Evolutionary conservation across 2,797 vertebrate genomes (phyloP).

Genomic region (Mus minutoides): DNA sequence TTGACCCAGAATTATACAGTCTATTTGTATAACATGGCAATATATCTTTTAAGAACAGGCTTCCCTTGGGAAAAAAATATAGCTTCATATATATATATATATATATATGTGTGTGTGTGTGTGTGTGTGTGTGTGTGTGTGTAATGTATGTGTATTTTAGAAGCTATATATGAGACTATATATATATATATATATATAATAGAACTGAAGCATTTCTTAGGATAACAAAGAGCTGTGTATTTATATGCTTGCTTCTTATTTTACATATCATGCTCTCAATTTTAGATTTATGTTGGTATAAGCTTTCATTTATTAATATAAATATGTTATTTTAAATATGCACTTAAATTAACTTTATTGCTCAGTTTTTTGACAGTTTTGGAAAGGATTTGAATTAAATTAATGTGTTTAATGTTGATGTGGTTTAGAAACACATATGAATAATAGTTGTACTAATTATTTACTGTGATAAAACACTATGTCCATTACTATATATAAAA

Average conservation of each 20-base stretch:
- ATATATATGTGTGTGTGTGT: too few relatives aligned
- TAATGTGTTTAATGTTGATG: neutral
- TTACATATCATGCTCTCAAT: neutral
- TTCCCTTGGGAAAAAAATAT: neutral
- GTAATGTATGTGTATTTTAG: too few relatives aligned
- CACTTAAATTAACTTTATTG: neutral
- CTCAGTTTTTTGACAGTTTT: neutral
- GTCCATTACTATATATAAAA: neutral
- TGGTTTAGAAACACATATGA: neutral
- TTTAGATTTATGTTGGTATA: neutral
- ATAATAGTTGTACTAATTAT: neutral
- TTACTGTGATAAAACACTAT: neutral
- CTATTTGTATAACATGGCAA: neutral
- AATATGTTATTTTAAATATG: neutral
- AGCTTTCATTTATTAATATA: neutral
- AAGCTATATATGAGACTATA: too few relatives aligned
- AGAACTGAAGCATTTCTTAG: neutral
- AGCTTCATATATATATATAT: neutral
- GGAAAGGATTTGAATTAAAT: neutral
- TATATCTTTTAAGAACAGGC: neutral
- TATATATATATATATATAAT: neutral
- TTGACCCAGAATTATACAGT: neutral
- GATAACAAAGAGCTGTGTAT: neutral
- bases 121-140: too few relatives aligned
- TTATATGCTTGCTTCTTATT: neutral